A percentile compares a stretch with the other conserved stretches of the same genome.
Evolutionary conservation across 2,113 vertebrate species (phyloP).

Genomic region (Hemiprocne comata): DNA sequence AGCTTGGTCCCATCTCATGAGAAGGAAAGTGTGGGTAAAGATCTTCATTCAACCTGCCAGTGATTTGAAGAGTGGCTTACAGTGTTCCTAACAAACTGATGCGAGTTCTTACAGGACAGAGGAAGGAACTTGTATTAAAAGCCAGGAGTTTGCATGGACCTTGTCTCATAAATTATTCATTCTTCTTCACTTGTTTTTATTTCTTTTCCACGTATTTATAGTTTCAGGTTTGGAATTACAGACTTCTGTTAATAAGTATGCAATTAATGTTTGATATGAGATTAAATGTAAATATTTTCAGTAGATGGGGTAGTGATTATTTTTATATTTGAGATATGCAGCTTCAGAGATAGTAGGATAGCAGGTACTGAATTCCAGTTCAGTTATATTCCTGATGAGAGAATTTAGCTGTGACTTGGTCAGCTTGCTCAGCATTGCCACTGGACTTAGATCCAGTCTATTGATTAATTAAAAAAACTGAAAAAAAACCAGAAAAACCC

Average conservation of each 20-base stretch:
- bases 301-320: not conserved
- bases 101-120: not conserved
- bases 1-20: not conserved
- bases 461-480: not conserved
- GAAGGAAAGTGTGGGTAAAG: not conserved
- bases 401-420: not conserved
- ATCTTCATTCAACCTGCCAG: not conserved
- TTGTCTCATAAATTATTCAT: not conserved
- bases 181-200: not conserved
- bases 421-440: not conserved
- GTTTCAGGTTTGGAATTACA: not conserved
- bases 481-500: not conserved
- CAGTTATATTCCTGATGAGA: not conserved
- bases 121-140: not conserved
- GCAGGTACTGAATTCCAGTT: not conserved
- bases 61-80: not conserved
- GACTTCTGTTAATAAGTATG: not conserved
- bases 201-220: not conserved
- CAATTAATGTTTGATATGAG: not conserved
- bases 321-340: not conserved
- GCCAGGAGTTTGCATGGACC: accelerated
- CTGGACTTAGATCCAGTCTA: not conserved
- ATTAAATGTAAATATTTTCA: not conserved
- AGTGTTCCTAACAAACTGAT: not conserved
- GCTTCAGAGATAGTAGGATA: not conserved